Percentiles rank a stretch among this genome's conserved stretches.
These are phyloP conservation scores for Toxonevra muliebris DNA, from an alignment of 2,888 invertebrate genomes.

Conservation along the genomic window DNA sequence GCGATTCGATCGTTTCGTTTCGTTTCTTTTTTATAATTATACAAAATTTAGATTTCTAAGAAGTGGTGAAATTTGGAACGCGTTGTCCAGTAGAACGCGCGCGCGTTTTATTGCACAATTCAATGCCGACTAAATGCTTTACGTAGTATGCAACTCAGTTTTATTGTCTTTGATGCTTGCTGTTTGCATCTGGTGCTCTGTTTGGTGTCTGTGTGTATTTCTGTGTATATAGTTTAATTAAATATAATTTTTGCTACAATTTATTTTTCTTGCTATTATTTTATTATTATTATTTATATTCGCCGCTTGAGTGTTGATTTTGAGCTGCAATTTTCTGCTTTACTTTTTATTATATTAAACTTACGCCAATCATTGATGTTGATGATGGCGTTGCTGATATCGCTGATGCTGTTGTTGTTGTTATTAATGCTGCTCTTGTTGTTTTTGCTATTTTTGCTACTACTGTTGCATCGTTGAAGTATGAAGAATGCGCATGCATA, in stretches of 20 bases:
- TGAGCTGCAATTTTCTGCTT: too few species aligned
- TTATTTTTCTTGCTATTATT: slow-evolving; percentile 37
- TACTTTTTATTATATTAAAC: too few species aligned
- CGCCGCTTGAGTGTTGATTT: too few species aligned
- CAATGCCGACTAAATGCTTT: slow-evolving; percentile 62
- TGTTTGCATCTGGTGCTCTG: slow-evolving; percentile 7
- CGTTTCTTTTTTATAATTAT: background rate
- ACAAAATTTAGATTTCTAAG: too few species aligned
- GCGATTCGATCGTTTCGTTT: background rate
- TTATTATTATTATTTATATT: background rate
- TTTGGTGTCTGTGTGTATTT: slow-evolving; percentile 8
- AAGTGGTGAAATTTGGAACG: too few species aligned
- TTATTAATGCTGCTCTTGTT: background rate
- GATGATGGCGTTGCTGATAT: too few species aligned
- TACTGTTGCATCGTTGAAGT: too few species aligned
- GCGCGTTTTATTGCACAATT: slow-evolving; percentile 50
- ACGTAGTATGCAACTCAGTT: slow-evolving; percentile 61
- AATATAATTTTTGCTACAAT: slow-evolving; percentile 46
- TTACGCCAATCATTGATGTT: too few species aligned
- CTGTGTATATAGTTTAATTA: slow-evolving; percentile 35
- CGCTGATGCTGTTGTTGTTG: too few species aligned
- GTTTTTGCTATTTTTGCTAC: background rate
- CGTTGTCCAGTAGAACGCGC: slow-evolving; percentile 32
- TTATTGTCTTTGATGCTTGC: slow-evolving; percentile 58
- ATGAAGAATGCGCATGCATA: too few species aligned